Evolutionary conservation across 1,140 invertebrate genomes (phyloP).

Genomic region (Onthophagus taurus): DNA sequence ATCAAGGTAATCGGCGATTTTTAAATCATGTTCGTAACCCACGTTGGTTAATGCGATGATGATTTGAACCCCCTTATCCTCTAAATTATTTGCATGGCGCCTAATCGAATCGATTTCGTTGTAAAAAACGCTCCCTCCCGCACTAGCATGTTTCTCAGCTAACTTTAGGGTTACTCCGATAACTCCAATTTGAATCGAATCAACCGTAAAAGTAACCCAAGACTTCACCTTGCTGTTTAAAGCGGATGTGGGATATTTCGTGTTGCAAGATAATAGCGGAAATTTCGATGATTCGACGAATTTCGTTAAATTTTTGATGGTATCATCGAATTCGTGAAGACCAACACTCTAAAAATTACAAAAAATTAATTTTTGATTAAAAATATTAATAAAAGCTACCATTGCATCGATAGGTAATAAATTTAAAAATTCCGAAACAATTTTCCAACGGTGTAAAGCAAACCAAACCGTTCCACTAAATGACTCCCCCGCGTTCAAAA

Average conservation of each 20-base stretch:
- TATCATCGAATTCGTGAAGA: slow-evolving; percentile 10
- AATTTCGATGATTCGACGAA: slow-evolving; percentile 61
- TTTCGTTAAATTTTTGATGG: slow-evolving; percentile 46
- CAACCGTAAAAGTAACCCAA: slow-evolving; percentile 55
- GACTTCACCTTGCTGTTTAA: slow-evolving; percentile 47
- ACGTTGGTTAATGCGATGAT: background rate
- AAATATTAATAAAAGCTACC: slow-evolving; percentile 55
- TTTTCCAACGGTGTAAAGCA: slow-evolving; percentile 64
- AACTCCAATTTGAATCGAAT: slow-evolving; percentile 63
- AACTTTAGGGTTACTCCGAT: slow-evolving; percentile 80
- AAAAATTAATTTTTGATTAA: too few relatives aligned
- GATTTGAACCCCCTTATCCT: slow-evolving; percentile 29
- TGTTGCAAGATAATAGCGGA: slow-evolving; percentile 69
- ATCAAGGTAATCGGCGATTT: background rate
- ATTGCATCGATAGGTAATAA: slow-evolving; percentile 68
- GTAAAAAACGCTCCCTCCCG: slow-evolving; percentile 56
- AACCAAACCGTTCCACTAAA: slow-evolving; percentile 82
- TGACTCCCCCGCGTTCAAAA: slow-evolving; percentile 81
- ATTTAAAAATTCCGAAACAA: slow-evolving; percentile 67
- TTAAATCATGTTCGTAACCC: background rate
- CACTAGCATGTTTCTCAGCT: slow-evolving; percentile 47
- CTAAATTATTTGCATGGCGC: slow-evolving; percentile 55
- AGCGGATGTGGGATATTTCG: slow-evolving; percentile 56
- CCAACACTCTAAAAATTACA: slow-evolving; percentile 7
- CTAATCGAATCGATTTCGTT: slow-evolving; percentile 66